Base-by-base conservation (phyloP, 2,113 vertebrate species). In the Murina feae region DNA sequence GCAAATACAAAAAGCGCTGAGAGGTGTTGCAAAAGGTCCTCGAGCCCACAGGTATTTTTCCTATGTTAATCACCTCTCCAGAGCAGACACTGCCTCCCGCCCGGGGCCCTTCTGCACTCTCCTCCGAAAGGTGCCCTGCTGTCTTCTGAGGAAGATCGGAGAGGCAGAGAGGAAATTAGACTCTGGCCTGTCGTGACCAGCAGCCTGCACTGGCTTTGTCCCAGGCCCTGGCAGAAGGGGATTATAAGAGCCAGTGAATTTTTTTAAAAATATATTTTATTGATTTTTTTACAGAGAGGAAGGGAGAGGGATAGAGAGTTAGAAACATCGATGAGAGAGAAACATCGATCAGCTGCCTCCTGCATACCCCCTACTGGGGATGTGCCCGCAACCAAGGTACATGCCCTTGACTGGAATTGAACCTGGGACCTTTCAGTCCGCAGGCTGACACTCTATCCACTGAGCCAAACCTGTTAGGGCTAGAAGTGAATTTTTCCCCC, bases 111-210 rank as follows among this genome's bases (percentile, higher is more conserved):
- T 94, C 80, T 94, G 91, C 76, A 91, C 66, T 97, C 75, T 96
- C 91, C 80, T 95, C 83, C 81, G 68, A 94, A 95, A 96, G 93
- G 93, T 95, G 93, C 80, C 95, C 97, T 97, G 95, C 96, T 96
- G 96, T 96, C 95, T 97, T 97, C 95, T 97, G 96, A 97, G 96
- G 91, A 97, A 95, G 90, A 93, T 91, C 35, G 47, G 71, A 97
- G 72, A 96, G 90, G 60, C 58, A 66, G 86, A 97, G 87, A 97
- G 95, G 97, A 97, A 97, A 97, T 97, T 69, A 97, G 95, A 96
- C 94, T 96, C 94, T 95, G 96, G 94, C 96, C 96, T 93, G 91
- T 97, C 71, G 80, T 95, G 96, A 96, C 93, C 82, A 0, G 93
- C 93, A 96, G 94, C 60, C 93, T 90, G 94, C 89, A 44, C 79